A percentile compares a stretch with the other conserved stretches of the same genome.
phyloP scores from a whole-genome alignment of 2,797 vertebrate species.

The Monodelphis domestica region DNA sequence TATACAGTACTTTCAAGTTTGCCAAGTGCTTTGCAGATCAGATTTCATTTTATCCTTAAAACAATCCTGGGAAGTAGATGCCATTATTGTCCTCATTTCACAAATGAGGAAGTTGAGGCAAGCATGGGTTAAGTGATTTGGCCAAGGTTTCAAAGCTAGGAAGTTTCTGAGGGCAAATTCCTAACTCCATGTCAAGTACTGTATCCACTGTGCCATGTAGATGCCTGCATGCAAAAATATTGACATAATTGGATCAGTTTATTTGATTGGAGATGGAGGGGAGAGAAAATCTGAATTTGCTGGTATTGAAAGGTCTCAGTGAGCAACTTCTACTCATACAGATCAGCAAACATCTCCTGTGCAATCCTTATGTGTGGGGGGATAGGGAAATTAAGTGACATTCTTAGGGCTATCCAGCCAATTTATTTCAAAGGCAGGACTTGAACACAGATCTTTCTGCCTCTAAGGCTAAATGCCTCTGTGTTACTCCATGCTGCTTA shows the following conservation, averaged over 20 bases:
- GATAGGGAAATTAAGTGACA: background rate
- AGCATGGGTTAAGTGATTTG: background rate
- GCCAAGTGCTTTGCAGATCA: background rate
- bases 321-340: background rate
- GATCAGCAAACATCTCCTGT: background rate
- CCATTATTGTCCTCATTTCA: background rate
- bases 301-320: background rate
- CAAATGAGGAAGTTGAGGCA: background rate
- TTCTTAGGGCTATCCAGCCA: background rate
- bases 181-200: background rate
- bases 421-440: background rate
- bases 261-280: background rate
- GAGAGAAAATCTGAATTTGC: background rate
- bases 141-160: background rate
- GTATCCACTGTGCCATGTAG: background rate
- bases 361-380: background rate
- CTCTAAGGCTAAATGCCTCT: background rate
- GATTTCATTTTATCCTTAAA: background rate
- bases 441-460: background rate
- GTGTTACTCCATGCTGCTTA: background rate
- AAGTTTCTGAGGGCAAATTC: background rate
- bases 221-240: background rate
- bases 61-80: background rate
- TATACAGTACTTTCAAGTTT: background rate
- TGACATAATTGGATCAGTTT: background rate